Percentiles rank a stretch among this genome's conserved stretches.
phyloP scores from a whole-genome alignment of 2,888 invertebrate species.

The Frankliniella intonsa region DNA sequence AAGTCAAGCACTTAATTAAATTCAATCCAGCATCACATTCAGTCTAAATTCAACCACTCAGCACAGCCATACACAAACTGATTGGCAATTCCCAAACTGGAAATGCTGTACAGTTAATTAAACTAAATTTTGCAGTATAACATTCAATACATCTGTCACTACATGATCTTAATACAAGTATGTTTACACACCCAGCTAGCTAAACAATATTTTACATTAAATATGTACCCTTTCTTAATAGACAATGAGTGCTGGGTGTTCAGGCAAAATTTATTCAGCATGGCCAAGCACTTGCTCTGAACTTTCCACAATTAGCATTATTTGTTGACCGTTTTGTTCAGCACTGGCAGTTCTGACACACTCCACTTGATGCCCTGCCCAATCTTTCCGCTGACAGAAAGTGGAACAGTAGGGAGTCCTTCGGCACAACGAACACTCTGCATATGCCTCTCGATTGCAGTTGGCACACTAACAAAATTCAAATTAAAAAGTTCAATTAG shows the following conservation, averaged over 20 bases:
- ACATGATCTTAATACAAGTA: no score
- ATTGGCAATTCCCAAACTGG: not conserved
- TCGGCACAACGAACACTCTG: constrained; percentile 81
- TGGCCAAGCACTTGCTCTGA: constrained; percentile 38
- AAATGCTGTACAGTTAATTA: not conserved
- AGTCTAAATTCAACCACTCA: not conserved
- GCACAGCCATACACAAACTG: constrained; percentile 19
- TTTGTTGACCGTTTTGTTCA: constrained; percentile 54
- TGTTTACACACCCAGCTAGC: no score
- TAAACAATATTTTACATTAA: no score
- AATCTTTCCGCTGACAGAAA: constrained; percentile 86
- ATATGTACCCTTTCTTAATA: no score
- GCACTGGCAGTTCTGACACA: constrained; percentile 66
- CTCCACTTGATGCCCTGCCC: constrained; percentile 81
- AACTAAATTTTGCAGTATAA: not conserved
- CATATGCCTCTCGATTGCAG: constrained; percentile 80
- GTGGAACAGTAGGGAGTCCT: constrained; percentile 84
- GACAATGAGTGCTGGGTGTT: no score
- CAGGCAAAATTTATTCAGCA: constrained; percentile 35
- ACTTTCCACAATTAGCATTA: constrained; percentile 81
- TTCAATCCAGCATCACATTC: not conserved
- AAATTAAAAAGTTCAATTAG: constrained; percentile 19
- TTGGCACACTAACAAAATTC: constrained; percentile 70
- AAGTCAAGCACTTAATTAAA: not conserved
- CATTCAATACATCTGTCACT: not conserved